Percentiles rank a stretch among this genome's conserved stretches.
phyloP scores from a whole-genome alignment of 92 coral and sea anemone genomes.

The Palythoa grandis region DNA sequence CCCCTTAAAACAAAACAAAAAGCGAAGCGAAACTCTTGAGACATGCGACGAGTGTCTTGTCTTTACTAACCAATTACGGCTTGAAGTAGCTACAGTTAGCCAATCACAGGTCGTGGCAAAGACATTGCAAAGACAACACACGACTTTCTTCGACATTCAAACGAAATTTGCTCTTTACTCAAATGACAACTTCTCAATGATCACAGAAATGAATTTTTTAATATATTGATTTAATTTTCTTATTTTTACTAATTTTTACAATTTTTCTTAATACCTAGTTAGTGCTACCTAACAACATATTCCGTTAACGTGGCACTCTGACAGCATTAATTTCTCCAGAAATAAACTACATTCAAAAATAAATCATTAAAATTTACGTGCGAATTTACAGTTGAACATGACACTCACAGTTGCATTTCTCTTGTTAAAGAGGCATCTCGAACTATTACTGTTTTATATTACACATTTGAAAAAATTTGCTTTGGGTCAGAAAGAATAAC shows the following conservation, averaged over 20 bases:
- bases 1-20: no score
- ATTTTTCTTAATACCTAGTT: not conserved
- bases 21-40: no score
- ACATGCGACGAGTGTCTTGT: no score
- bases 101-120: no score
- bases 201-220: not conserved
- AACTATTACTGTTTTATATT: not conserved
- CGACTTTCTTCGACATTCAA: no score
- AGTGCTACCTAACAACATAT: not conserved
- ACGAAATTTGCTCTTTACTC: not conserved
- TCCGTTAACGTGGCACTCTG: not conserved
- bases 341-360: not conserved
- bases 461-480: not conserved
- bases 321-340: not conserved
- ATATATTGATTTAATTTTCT: not conserved
- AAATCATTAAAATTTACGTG: not conserved
- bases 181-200: not conserved
- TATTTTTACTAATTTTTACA: not conserved
- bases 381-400: not conserved
- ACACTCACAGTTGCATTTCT: not conserved
- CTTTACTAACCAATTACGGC: no score
- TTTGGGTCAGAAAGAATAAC: not conserved
- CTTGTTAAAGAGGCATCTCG: not conserved
- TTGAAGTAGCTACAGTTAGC: no score
- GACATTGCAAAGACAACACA: no score